Percentiles rank a stretch among this genome's conserved stretches.
These are phyloP conservation scores for Trichogramma dendrolimi DNA, from an alignment of 2,888 invertebrate species.

Conservation along the genomic window DNA sequence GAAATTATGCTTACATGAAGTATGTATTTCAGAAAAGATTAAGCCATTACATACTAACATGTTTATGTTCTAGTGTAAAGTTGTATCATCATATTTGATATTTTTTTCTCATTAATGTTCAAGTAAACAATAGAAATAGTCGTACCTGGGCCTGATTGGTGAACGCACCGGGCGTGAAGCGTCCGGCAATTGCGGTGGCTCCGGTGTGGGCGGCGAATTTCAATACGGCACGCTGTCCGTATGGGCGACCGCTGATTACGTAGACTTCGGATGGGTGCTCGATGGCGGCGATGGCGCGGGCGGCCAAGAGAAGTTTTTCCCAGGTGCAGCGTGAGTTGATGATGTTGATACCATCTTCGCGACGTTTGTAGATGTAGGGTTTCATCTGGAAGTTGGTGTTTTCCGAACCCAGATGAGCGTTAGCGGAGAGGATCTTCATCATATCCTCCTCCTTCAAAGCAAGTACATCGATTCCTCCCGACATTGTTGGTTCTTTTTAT, in stretches of 20 bases:
- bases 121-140: background rate
- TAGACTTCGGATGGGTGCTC: conserved; percentile 97
- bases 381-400: conserved; percentile 97
- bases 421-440: conserved; percentile 94
- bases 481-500: conserved; percentile 66
- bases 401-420: conserved; percentile 89
- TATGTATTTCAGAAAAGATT: no score
- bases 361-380: conserved; percentile 94
- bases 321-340: conserved; percentile 96
- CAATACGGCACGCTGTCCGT: conserved; percentile 94
- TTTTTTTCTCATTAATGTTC: no score
- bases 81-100: no score
- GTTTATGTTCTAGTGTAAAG: no score
- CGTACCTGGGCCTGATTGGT: conserved; percentile 83
- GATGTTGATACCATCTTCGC: conserved; percentile 78
- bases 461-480: conserved; percentile 89
- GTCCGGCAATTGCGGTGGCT: conserved; percentile 96
- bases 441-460: conserved; percentile 96
- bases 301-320: conserved; percentile 96
- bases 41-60: no score
- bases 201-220: conserved; percentile 98
- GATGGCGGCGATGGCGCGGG: conserved; percentile 95
- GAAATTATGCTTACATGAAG: no score
- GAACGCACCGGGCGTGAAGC: conserved; percentile 98
- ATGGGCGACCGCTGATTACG: conserved; percentile 91